phyloP scores from a whole-genome alignment of 2,888 invertebrate species.

The Eubasilissa splendida region DNA sequence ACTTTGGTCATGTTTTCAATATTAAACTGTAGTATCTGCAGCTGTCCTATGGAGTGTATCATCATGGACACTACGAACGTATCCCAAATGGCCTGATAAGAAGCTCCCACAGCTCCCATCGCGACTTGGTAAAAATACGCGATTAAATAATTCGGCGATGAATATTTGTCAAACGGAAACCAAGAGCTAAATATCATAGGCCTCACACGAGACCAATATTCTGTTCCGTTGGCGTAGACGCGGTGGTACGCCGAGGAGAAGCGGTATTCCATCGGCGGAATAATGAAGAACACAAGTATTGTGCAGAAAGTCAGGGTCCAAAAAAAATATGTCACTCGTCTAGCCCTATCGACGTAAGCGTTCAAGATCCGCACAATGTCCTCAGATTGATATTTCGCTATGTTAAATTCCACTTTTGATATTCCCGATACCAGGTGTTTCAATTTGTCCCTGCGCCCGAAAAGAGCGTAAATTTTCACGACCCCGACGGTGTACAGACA shows the following conservation, averaged over 20 bases:
- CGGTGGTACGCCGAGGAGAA: constrained; percentile 47
- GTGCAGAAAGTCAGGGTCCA: constrained; percentile 49
- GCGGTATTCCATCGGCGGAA: constrained; percentile 53
- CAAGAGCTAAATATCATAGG: constrained; percentile 57
- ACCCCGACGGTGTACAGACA: constrained; percentile 51
- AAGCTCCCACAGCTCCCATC: constrained; percentile 67
- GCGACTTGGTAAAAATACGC: constrained; percentile 62
- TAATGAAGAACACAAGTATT: constrained; percentile 44
- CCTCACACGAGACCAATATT: constrained; percentile 51
- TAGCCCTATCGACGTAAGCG: constrained; percentile 35
- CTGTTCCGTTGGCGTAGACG: constrained; percentile 48
- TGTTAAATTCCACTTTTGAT: constrained; percentile 44
- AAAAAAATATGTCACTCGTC: constrained; percentile 49
- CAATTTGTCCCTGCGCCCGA: constrained; percentile 42
- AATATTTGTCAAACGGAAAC: constrained; percentile 57
- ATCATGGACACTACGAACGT: constrained; percentile 67
- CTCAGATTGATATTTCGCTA: constrained; percentile 33
- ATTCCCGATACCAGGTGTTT: constrained; percentile 40
- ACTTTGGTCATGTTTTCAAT: constrained; percentile 39
- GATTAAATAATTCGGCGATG: constrained; percentile 45
- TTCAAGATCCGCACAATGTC: constrained; percentile 22
- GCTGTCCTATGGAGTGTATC: constrained; percentile 67
- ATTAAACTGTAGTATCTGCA: constrained; percentile 62
- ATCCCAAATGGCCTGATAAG: constrained; percentile 67
- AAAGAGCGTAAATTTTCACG: constrained; percentile 49